phyloP scores from a whole-genome alignment of 1,140 invertebrate genomes.

The Lineus longissimus region DNA sequence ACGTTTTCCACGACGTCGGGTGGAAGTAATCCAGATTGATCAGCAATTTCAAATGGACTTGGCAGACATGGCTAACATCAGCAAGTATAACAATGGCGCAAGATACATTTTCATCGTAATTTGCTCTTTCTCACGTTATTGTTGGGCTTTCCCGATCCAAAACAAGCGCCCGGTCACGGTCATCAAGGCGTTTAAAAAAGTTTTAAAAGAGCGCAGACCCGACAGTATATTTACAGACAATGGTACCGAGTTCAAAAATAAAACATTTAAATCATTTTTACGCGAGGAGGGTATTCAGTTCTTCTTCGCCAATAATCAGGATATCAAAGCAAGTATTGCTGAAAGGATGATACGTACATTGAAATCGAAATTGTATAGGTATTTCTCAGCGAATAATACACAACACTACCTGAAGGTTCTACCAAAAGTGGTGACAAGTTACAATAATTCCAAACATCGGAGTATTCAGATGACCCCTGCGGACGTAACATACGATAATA shows the following conservation, averaged over 20 bases:
- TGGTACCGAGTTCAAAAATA: not conserved
- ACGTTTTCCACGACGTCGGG: not conserved
- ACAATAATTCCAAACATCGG: not conserved
- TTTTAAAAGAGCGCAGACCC: not conserved
- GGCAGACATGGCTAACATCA: not conserved
- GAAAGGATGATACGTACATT: not conserved
- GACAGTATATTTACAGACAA: not conserved
- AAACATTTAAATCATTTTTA: not conserved
- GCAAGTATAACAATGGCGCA: not conserved
- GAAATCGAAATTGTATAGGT: not conserved
- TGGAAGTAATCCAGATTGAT: not conserved
- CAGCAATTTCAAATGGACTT: constrained; percentile 1
- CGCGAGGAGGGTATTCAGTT: not conserved
- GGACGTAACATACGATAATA: not conserved
- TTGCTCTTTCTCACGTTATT: not conserved
- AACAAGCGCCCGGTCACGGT: not conserved
- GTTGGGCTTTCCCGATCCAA: not conserved
- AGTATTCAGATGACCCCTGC: not conserved
- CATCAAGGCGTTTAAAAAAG: not conserved
- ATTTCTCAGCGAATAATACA: not conserved
- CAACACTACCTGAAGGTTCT: not conserved
- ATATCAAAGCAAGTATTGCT: not conserved
- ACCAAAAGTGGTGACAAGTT: not conserved
- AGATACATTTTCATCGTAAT: not conserved
- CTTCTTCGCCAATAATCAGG: not conserved